Conservation (phyloP, 2,888 invertebrate genomes). For the Drosophila multiciliata region DNA sequence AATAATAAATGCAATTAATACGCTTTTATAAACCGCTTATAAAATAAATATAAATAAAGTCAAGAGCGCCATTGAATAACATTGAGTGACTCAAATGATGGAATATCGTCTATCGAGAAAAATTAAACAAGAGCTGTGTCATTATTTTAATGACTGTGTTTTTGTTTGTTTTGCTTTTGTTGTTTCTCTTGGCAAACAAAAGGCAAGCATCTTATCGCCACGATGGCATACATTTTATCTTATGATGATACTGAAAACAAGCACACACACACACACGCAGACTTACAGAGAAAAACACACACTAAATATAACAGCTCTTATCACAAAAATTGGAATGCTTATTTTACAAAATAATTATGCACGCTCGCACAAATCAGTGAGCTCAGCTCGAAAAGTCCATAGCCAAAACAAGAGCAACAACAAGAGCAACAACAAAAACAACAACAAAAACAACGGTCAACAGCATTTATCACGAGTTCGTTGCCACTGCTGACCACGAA, state of each 20-base stretch:
- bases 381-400: constrained; percentile 38
- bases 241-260: constrained; percentile 23
- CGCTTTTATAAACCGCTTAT: constrained; percentile 48
- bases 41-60: constrained; percentile 43
- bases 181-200: constrained; percentile 49
- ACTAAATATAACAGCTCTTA: constrained; percentile 58
- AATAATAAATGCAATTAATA: constrained; percentile 16
- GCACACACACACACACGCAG: constrained; percentile 9
- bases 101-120: constrained; percentile 29
- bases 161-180: constrained; percentile 35
- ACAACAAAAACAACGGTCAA: constrained; percentile 42
- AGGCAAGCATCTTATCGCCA: constrained; percentile 66
- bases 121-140: constrained; percentile 58
- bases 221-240: constrained; percentile 71
- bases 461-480: constrained; percentile 69
- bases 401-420: constrained; percentile 9
- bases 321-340: constrained; percentile 69
- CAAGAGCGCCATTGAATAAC: constrained; percentile 49
- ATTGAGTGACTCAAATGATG: constrained; percentile 46
- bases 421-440: constrained; percentile 11
- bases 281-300: constrained; percentile 9
- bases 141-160: constrained; percentile 54
- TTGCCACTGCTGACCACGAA: constrained; percentile 64
- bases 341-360: constrained; percentile 77
- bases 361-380: constrained; percentile 73